These are phyloP conservation scores for Clarias pachynema DNA, from an alignment of 2,797 vertebrate genomes.

Conservation along the genomic window DNA sequence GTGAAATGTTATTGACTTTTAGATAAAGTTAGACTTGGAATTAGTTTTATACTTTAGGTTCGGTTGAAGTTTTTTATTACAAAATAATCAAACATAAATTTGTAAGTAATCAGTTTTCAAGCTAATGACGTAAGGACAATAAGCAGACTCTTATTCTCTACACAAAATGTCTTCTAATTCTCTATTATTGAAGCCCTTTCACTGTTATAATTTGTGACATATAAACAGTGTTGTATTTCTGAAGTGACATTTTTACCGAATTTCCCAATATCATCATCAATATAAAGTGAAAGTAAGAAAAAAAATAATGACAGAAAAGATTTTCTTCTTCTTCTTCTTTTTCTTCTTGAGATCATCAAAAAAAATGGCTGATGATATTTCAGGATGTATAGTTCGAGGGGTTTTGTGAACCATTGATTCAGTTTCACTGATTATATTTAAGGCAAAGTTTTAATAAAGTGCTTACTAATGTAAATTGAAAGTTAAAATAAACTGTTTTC, in stretches of 20 bases:
- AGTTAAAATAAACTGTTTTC: too few relatives aligned
- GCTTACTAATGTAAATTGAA: too few relatives aligned
- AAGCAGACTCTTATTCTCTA: not conserved
- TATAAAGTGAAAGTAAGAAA: not conserved
- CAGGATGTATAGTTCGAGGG: too few relatives aligned
- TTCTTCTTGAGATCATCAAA: not conserved
- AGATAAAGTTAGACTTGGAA: too few relatives aligned
- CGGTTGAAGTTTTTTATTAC: not conserved
- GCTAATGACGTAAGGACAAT: not conserved
- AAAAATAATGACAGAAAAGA: not conserved
- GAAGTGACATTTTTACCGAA: not conserved
- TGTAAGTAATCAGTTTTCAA: not conserved
- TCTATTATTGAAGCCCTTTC: not conserved
- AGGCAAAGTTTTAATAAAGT: too few relatives aligned
- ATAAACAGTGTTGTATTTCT: not conserved
- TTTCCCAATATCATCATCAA: too few relatives aligned
- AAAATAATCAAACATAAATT: not conserved
- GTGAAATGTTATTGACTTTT: not conserved
- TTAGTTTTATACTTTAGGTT: not conserved
- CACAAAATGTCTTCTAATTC: not conserved
- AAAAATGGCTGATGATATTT: not conserved
- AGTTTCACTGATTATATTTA: not conserved
- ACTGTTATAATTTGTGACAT: not conserved
- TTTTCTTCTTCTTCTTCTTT: not conserved
- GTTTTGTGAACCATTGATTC: not conserved